These are phyloP conservation scores for Pseudoatta argentina DNA, from an alignment of 1,140 invertebrate genomes.

Conservation along the genomic window DNA sequence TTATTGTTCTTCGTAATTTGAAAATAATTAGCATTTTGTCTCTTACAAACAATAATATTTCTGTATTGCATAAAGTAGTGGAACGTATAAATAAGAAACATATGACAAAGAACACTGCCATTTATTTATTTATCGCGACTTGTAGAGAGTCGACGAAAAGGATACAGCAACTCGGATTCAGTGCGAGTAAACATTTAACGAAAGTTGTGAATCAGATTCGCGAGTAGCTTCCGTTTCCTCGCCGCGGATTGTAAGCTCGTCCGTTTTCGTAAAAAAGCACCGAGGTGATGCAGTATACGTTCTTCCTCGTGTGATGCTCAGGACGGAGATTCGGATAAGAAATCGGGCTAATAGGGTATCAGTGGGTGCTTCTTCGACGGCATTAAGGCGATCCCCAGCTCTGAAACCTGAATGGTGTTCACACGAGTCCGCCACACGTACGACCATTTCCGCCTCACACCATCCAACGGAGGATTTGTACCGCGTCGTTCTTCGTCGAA, in stretches of 20 bases:
- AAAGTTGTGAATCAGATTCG: conserved; percentile 39
- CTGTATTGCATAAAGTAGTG: neutral
- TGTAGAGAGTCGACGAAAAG: neutral
- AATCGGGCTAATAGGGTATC: conserved; percentile 56
- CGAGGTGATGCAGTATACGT: neutral
- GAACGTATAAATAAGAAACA: conserved; percentile 15
- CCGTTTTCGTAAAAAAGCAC: conserved; percentile 21
- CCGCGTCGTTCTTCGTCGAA: conserved; percentile 45
- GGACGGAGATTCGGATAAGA: conserved; percentile 49
- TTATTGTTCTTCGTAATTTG: neutral
- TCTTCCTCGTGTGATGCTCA: conserved; percentile 15
- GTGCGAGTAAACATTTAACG: conserved; percentile 29
- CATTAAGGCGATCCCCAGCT: conserved; percentile 38
- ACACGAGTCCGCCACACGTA: conserved; percentile 48
- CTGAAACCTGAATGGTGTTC: conserved; percentile 15
- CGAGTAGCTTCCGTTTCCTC: conserved; percentile 7
- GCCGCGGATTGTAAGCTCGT: conserved; percentile 22
- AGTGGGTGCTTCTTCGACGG: conserved; percentile 29
- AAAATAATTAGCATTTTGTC: conserved; percentile 22
- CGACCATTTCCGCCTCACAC: conserved; percentile 39
- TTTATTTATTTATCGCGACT: neutral
- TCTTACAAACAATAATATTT: conserved; percentile 7
- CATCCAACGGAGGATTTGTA: conserved; percentile 48
- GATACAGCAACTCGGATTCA: neutral
- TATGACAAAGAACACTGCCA: neutral